Evolutionary conservation across 2,113 vertebrate genomes (phyloP).

Genomic region (Eurypyga helias): DNA sequence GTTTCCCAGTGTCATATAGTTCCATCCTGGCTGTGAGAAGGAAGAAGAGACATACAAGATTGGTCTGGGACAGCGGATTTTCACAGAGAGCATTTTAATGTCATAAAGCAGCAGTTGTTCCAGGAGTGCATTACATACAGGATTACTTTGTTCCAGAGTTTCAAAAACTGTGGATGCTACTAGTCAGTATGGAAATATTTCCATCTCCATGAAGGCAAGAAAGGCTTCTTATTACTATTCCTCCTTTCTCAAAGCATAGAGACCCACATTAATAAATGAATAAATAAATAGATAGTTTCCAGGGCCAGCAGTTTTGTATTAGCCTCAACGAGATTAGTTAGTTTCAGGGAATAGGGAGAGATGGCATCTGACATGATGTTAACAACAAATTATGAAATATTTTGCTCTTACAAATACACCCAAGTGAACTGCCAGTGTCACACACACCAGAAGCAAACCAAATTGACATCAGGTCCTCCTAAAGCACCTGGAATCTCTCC

Average conservation of each 20-base stretch:
- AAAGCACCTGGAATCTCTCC: background rate
- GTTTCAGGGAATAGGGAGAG: rapidly evolving
- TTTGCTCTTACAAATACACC: background rate
- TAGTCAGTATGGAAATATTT: background rate
- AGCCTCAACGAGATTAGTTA: background rate
- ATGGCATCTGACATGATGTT: background rate
- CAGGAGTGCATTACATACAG: rapidly evolving
- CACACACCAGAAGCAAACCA: background rate
- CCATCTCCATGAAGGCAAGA: background rate
- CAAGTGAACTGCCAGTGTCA: background rate
- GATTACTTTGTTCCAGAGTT: background rate
- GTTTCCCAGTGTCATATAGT: background rate
- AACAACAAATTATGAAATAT: background rate
- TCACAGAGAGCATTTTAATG: background rate
- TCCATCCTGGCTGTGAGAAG: background rate
- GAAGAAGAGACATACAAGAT: background rate
- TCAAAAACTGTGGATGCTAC: background rate
- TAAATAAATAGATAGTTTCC: no score
- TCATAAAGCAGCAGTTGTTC: background rate
- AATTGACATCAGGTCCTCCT: background rate
- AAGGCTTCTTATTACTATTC: background rate
- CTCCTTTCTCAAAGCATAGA: background rate
- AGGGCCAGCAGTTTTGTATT: background rate
- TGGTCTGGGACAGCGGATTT: no score
- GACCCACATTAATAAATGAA: background rate